Evolutionary conservation across 2,797 vertebrate species (phyloP), one percentile per base, ranked within the genome.

Genomic region (Poecilia picta): DNA sequence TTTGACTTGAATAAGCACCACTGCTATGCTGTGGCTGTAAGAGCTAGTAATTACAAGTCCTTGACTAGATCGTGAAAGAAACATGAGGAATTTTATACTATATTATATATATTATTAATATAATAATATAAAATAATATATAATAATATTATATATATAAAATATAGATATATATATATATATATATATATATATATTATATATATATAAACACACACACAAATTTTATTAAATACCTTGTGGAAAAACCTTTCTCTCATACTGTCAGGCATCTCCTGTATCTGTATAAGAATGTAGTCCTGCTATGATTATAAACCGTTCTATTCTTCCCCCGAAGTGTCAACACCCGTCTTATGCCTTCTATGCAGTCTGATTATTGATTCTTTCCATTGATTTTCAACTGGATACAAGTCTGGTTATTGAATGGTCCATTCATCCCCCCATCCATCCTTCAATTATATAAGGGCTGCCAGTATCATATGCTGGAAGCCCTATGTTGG

Each of bases 1-100:
- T 87, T 83, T 55, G 74, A 88, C 87, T 89, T 78, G 70, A 87
- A 86, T 79, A 82, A 68, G 72, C 75, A 70, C 79, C 89, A 88
- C 84, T 92, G 86, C 85, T 82, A 92, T 90, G 80, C 89, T 73
- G 75, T 33, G 47, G 74, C 75, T 75, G 81, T 87, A 77, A 78
- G 74, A 77, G 55, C 77, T 74, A 80, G 77, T 88, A 86, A 92
- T 93, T 89, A 85, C 6, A 8, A 82, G 73, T 77, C 79, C 78
- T 90, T 87, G 76, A 86, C 81, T 46, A 43, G 59, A 80, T 53
- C 33, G 75, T 83, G 57, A n/a, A n/a, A n/a, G n/a, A n/a, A n/a
- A n/a, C n/a, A n/a, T n/a, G n/a, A n/a, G n/a, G n/a, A n/a, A n/a
- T n/a, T n/a, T n/a, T n/a, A n/a, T n/a, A n/a, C n/a, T n/a, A n/a